Evolutionary conservation across 2,113 vertebrate genomes (phyloP).

Genomic region (Mormoops blainvillei): DNA sequence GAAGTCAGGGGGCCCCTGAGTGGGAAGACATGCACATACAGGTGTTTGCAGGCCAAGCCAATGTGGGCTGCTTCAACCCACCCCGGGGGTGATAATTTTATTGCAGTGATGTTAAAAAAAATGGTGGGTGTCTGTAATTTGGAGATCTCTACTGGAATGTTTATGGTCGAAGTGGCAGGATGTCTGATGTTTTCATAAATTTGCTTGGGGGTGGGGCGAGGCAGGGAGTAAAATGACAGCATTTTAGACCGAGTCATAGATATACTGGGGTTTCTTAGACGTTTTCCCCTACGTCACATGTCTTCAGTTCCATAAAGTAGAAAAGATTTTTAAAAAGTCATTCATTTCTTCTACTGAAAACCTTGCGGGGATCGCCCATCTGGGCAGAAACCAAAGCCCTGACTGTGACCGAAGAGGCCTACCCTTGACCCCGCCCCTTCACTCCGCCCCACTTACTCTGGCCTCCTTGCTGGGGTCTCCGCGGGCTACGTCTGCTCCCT

Average conservation of each 20-base stretch:
- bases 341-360: not conserved
- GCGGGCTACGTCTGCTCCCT: no score
- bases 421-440: not conserved
- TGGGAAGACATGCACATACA: not conserved
- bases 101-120: not conserved
- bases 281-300: not conserved
- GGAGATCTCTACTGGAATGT: not conserved
- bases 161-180: not conserved
- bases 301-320: not conserved
- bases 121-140: not conserved
- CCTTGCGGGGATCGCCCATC: not conserved
- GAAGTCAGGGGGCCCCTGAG: not conserved
- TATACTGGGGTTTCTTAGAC: not conserved
- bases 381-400: not conserved
- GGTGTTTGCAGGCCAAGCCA: not conserved
- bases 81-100: not conserved
- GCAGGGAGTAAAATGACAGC: not conserved
- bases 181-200: not conserved
- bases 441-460: not conserved
- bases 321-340: not conserved
- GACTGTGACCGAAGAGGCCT: not conserved
- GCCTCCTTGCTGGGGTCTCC: not conserved
- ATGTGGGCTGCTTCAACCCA: not conserved
- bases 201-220: not conserved
- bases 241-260: not conserved